These are phyloP conservation scores for Nymphalis c-album DNA, from an alignment of 2,888 invertebrate genomes.

Conservation along the genomic window DNA sequence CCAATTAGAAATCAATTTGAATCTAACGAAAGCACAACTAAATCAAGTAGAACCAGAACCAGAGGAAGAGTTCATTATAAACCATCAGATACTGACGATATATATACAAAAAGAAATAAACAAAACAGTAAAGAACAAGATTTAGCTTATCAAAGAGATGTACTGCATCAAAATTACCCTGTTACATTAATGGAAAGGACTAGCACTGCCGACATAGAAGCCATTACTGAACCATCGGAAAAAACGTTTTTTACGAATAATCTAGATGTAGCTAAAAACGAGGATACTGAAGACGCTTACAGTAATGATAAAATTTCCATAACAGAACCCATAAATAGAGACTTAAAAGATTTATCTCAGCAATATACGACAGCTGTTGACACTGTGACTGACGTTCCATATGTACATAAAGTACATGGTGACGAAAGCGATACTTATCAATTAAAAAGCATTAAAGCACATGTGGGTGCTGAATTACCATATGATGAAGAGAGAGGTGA, in stretches of 20 bases:
- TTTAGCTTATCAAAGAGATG: constrained; percentile 83
- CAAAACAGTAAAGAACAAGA: constrained; percentile 61
- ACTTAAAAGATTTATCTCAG: constrained; percentile 49
- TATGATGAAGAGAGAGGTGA: constrained; percentile 58
- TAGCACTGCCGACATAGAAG: constrained; percentile 75
- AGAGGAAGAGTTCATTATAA: constrained; percentile 80
- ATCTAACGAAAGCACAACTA: constrained; percentile 62
- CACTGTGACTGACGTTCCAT: constrained; percentile 55
- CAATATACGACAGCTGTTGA: constrained; percentile 51
- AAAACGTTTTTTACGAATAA: constrained; percentile 52
- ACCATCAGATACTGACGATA: constrained; percentile 64
- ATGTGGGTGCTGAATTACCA: constrained; percentile 50
- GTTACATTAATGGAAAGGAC: constrained; percentile 77
- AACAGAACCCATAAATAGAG: constrained; percentile 55
- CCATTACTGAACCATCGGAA: constrained; percentile 66
- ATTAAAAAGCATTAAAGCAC: constrained; percentile 55
- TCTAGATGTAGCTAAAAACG: constrained; percentile 49
- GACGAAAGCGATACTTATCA: constrained; percentile 57
- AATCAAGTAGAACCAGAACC: constrained; percentile 62
- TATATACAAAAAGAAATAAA: constrained; percentile 56
- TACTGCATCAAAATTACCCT: constrained; percentile 84
- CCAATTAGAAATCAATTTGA: constrained; percentile 55
- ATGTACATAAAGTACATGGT: constrained; percentile 47
- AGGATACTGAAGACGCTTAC: constrained; percentile 72
- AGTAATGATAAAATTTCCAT: constrained; percentile 66